Conservation (phyloP, 2,113 vertebrate genomes). For the Pyrgilauda ruficollis region DNA sequence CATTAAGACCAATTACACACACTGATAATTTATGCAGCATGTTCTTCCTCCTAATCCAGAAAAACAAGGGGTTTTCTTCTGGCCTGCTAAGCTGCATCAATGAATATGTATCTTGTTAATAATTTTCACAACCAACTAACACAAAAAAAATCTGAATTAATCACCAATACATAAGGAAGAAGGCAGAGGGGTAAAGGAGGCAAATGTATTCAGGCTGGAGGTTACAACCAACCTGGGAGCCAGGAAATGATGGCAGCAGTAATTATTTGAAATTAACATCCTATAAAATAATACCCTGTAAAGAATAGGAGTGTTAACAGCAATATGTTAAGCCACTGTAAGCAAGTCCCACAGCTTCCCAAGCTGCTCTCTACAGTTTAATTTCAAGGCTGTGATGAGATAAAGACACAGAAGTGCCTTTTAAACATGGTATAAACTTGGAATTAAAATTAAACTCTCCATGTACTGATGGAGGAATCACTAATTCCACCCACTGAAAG, state of each 20-base stretch:
- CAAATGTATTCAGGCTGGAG: not conserved
- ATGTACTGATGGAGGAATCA: not conserved
- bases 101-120: not conserved
- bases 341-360: not conserved
- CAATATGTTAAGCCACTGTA: not conserved
- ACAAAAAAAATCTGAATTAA: not conserved
- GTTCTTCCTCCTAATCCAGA: not conserved
- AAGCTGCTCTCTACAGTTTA: not conserved
- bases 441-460: not conserved
- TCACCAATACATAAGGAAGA: not conserved
- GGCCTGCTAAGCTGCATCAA: not conserved
- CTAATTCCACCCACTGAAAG: not conserved
- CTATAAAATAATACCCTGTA: not conserved
- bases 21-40: constrained; percentile 12
- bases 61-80: not conserved
- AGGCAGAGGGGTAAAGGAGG: not conserved
- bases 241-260: not conserved
- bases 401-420: not conserved
- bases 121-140: not conserved
- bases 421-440: not conserved
- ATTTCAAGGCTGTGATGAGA: not conserved
- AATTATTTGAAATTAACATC: constrained; percentile 7
- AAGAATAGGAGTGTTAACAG: not conserved
- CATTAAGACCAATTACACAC: constrained; percentile 26
- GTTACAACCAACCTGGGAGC: not conserved